Conservation (phyloP, 2,113 vertebrate species). For the Ibidorhyncha struthersii region DNA sequence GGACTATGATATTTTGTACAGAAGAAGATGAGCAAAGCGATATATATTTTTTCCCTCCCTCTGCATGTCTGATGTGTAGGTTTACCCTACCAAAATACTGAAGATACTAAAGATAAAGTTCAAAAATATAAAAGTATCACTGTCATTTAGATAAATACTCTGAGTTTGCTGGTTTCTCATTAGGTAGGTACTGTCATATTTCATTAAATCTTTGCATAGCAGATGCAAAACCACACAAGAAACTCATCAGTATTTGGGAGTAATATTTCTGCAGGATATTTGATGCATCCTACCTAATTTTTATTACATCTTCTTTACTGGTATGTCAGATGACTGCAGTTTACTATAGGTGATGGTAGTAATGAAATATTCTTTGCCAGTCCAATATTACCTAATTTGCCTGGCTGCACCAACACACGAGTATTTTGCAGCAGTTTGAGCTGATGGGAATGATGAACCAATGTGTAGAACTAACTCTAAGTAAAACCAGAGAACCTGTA, state of each 20-base stretch:
- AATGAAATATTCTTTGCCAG: conserved; percentile 51
- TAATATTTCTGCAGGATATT: background rate
- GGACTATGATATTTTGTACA: background rate
- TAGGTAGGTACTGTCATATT: background rate
- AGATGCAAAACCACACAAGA: background rate
- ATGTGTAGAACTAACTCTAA: conserved; percentile 4
- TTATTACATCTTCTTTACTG: background rate
- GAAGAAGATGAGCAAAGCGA: background rate
- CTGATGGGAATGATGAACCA: conserved; percentile 50
- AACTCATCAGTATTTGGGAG: background rate
- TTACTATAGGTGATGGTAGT: background rate
- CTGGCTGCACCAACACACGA: conserved; percentile 37
- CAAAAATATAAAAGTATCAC: background rate
- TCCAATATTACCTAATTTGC: conserved; percentile 56
- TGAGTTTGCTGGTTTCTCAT: background rate
- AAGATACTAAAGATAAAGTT: background rate
- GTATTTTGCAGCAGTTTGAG: background rate
- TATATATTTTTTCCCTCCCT: background rate
- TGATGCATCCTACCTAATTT: background rate
- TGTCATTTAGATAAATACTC: background rate
- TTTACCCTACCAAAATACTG: background rate
- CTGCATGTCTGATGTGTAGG: background rate
- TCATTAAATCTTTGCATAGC: background rate
- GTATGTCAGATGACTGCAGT: conserved; percentile 28
- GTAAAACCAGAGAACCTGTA: background rate